Percentiles rank a stretch among this genome's conserved stretches.
These are phyloP conservation scores for Drosophila gunungcola DNA, from an alignment of 1,140 invertebrate species.

Conservation along the genomic window DNA sequence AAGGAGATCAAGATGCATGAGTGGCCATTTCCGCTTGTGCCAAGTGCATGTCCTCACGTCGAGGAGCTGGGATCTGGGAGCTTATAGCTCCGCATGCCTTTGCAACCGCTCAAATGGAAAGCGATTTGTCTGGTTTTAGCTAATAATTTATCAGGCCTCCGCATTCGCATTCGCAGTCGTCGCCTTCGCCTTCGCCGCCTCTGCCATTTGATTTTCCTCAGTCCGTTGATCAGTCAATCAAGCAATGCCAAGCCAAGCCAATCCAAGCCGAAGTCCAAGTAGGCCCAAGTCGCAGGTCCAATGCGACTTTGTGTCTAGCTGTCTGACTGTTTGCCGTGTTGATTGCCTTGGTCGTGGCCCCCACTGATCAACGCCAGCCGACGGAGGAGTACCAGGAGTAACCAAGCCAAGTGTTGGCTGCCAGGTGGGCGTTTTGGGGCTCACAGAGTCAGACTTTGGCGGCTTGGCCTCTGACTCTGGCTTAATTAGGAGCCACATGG, in stretches of 20 bases:
- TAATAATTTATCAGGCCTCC: conserved; percentile 76
- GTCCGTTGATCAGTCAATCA: conserved; percentile 76
- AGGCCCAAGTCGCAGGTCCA: conserved; percentile 13
- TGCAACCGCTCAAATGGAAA: conserved; percentile 73
- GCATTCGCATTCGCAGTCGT: conserved; percentile 49
- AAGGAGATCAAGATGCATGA: conserved; percentile 35
- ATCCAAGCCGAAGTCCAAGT: conserved; percentile 17
- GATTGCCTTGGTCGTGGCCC: conserved; percentile 60
- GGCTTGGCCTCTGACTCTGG: conserved; percentile 46
- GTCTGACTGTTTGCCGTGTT: conserved; percentile 50
- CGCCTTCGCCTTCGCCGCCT: conserved; percentile 20
- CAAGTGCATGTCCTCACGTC: conserved; percentile 68
- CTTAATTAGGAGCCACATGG: conserved; percentile 40
- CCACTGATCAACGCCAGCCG: conserved; percentile 43
- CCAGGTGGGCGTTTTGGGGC: conserved; percentile 32
- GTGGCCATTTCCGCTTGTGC: conserved; percentile 40
- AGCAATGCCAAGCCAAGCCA: conserved; percentile 15
- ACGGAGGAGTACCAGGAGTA: conserved; percentile 6
- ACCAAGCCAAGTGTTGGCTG: conserved; percentile 15
- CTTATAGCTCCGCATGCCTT: conserved; percentile 27
- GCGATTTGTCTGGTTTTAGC: conserved; percentile 82
- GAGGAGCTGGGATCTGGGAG: conserved; percentile 28
- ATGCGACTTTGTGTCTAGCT: conserved; percentile 18
- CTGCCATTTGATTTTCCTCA: conserved; percentile 22
- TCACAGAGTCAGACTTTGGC: conserved; percentile 6